Evolutionary conservation across 2,797 vertebrate genomes (phyloP), one percentile per base, ranked within the genome.

Genomic region (Hozukius guyotensis): DNA sequence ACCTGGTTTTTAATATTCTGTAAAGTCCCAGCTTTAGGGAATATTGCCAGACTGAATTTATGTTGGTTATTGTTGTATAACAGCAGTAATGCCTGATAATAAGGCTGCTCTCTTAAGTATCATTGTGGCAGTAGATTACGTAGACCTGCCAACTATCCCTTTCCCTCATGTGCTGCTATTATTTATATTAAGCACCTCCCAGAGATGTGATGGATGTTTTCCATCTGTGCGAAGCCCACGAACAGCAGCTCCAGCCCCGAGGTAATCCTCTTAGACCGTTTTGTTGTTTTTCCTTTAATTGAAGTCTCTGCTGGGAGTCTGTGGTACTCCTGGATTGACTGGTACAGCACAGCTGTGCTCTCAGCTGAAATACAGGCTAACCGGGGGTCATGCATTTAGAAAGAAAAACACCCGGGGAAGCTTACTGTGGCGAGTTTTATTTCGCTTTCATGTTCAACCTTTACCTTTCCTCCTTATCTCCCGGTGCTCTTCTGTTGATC

Each of bases 181-280:
- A 66, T 82, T 75, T 24, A 73, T 55, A 65, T 25, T 1, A 56
- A 78, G 70, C 75, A 10, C 62, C 27, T 81, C 55, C 8, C 62
- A 32, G 56, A 81, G 76, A 67, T 49, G 18, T 36, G 20, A 60
- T 79, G 61, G 61, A 66, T 7, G 3, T 81, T 72, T 73, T 78
- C 86, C 87, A 77, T 93, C 82, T 89, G 76, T 73, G 74, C 4
- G 29, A 20, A 80, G 71, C 77, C 74, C 62, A 84, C 34, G 16
- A 73, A 55, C 82, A 69, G 67, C 75, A 75, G 86, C 63, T 66
- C 65, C 75, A 22, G 38, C 73, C 74, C 67, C n/a, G 0, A n/a
- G 67, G 42, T 93, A 93, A 94, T 92, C 92, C 90, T 93, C 91
- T 93, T 92, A 90, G 79, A 74, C 67, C 65, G 81, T 88, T 92